Base-by-base conservation (phyloP, 2,888 invertebrate genomes). In the Lumbricus terrestris region DNA sequence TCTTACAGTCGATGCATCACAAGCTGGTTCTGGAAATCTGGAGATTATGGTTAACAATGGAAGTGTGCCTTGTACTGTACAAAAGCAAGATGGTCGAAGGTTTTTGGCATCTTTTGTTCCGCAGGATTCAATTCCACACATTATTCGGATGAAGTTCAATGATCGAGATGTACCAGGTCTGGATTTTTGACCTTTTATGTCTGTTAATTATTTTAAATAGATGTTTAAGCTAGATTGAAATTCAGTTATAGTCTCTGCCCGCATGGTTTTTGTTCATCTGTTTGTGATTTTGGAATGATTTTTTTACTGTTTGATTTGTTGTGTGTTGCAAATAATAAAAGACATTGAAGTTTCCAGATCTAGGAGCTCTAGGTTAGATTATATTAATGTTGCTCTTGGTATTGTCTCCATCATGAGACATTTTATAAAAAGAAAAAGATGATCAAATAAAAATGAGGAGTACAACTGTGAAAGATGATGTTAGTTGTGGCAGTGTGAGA, bases 11-110 rank as follows among this genome's bases (percentile, higher is more conserved):
- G 91, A 91, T 37, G 91, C 91, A 18, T 82, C 88, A 94, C 98
- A 98, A 95, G 99, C 99, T 13, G 99, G 99, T 34, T 98, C 99
- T 0, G 99, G 99, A 37, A 99, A 99, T 95, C 96, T 99, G 88
- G 99, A 99, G 95, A 99, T 99, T 91, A 98, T 98, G 0, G 99
- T 99, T 42, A 99, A 99, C 94, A 98, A 98, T 18, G 99, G 99
- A 0, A 96, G 98, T 91, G 98, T 99, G 47, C 98, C 99, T 0
- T 95, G 95, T 91, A 93, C 92, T 90, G 94, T 95, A 11, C 93
- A 94, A 89, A 94, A 94, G 91, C 91, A 91, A 1, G 99, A 99
- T 47, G 98, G 98, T 47, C 98, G 98, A 94, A 97, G 97, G 0
- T 99, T 98, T 95, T 98, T 98, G 42, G 99, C 99, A 93, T 98